Base-by-base conservation (phyloP, 2,888 invertebrate species). In the Pollenia labialis region DNA sequence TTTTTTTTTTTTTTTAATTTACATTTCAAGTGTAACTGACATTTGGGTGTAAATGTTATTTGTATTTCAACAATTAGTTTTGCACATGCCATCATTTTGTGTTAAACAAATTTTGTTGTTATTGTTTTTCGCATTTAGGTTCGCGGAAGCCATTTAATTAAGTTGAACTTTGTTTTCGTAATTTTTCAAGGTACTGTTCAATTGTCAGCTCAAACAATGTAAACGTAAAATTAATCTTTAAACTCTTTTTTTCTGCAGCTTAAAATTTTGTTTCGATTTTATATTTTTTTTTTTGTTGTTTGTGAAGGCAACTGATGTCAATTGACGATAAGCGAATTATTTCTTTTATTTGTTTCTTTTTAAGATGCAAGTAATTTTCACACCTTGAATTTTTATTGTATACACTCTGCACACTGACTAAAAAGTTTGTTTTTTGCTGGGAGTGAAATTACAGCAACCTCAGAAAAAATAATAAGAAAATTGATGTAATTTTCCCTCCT, bases 171-270 rank as follows among this genome's bases (percentile, higher is more conserved):
- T 81, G 54, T 72, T 87, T 74, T 68, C 32, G 84, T 68, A 77
- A 77, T 84, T 85, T 75, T 80, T 87, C 87, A 87, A 87, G 87
- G 87, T 87, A 77, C 87, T 84, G 84, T 87, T 87, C 23, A 46
- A 62, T 44, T 72, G 68, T 60, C 72, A 60, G 58, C 50, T 75
- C 14, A 76, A 71, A 32, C n/a, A 52, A 58, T 60, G 18, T 44
- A 14, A 32, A 60, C 52, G n/a, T 11, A 62, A 69, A 62, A 76
- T 62, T 58, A 54, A 40, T 12, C 56, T 16, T 54, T 42, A 68
- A 68, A 74, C 69, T 56, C 32, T 48, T 60, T 23, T 23, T 40
- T 68, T 66, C 16, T 52, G 54, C 12, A 48, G 23, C 50, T 50
- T 50, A 42, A 44, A n/a, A 14, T 40, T 74, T 18, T 62, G 50